Base-by-base conservation (phyloP, 2,888 invertebrate species). In the Caenorhabditis macrosperma region DNA sequence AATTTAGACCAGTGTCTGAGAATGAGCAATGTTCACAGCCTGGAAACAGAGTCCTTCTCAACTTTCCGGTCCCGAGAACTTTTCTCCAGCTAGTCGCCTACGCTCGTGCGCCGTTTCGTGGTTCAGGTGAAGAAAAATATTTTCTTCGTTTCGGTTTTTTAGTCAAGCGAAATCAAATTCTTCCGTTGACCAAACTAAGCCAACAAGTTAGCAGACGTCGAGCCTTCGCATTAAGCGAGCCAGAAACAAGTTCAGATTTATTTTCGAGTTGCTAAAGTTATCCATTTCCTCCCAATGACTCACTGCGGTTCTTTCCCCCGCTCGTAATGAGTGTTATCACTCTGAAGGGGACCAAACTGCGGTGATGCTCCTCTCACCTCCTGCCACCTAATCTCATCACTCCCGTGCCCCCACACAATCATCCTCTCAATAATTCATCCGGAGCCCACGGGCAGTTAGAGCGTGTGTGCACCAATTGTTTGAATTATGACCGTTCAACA, bases 401-500 rank as follows among this genome's bases (percentile, higher is more conserved):
- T 59, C 59, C 30, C 59, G 10, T 57, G 55, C 35, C 33, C 55
- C 9, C 69, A 60, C 57, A 64, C 64, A 74, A 72, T 72, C 74
- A 26, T 57, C 59, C 7, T 22, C 74, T 71, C 61, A 61, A 71
- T 71, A 71, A 61, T 71, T 71, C 71, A 71, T 61, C 57, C 64
- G 35, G 59, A 54, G 66, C 48, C 55, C 57, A 46, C 24, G 57
- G 44, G 64, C 59, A 64, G 74, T 74, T 55, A 28, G 55, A 60
- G 69, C 52, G 55, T 52, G 59, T 26, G 60, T 60, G 66, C 60
- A 61, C 61, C 76, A 68, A 76, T 76, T 63, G 76, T 76, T 76
- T 76, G 76, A 76, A 76, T 68, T 76, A 76, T 76, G 67, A 68
- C 68, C 55, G 61, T 76, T 76, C 68, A 28, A 68, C 38, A 60